A percentile compares a stretch with the other conserved stretches of the same genome.
Conservation (phyloP, 2,888 invertebrate species). For the Megaustenia siamemsis region DNA sequence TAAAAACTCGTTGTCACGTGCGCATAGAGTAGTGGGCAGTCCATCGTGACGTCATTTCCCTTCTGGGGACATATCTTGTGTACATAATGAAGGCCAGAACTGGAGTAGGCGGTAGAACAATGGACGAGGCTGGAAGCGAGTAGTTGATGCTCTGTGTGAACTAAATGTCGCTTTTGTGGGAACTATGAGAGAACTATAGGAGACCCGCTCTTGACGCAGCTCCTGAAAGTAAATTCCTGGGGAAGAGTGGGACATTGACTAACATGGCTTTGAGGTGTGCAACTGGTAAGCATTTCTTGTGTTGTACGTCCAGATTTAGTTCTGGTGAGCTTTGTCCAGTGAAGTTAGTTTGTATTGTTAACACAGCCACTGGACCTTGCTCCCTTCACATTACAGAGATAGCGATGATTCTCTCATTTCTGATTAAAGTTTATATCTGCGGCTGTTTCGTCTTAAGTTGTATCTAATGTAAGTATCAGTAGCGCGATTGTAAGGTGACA, state of each 20-base stretch:
- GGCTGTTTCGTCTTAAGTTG: too few relatives aligned
- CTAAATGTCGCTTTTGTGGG: neutral
- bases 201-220: too few relatives aligned
- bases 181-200: neutral
- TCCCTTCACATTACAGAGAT: too few relatives aligned
- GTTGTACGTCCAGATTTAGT: too few relatives aligned
- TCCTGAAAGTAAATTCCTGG: neutral
- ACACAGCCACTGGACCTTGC: too few relatives aligned
- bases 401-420: too few relatives aligned
- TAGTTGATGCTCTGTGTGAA: neutral
- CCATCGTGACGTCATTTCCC: conserved; percentile 5
- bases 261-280: neutral
- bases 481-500: too few relatives aligned
- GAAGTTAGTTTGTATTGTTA: too few relatives aligned
- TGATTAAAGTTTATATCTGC: too few relatives aligned
- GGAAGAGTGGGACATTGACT: neutral
- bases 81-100: neutral
- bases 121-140: neutral
- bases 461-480: too few relatives aligned
- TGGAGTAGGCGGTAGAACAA: neutral
- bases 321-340: too few relatives aligned
- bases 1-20: too few relatives aligned
- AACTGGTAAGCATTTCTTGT: neutral
- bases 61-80: neutral
- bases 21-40: neutral